Percentiles rank a stretch among this genome's conserved stretches.
Evolutionary conservation across 2,797 vertebrate species (phyloP).

Genomic region (Sebastes dallii): DNA sequence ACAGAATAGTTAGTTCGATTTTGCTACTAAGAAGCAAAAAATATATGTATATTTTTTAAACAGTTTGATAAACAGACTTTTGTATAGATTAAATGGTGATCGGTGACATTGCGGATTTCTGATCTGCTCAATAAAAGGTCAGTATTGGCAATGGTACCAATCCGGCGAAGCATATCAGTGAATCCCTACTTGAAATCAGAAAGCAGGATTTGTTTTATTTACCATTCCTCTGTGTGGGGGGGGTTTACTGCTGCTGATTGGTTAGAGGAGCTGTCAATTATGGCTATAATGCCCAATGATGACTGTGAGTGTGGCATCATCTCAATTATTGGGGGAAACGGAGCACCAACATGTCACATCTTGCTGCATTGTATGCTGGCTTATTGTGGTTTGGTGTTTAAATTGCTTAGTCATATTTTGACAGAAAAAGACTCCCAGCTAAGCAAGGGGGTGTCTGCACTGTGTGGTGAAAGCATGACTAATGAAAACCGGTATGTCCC

Average conservation of each 20-base stretch:
- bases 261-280: background rate
- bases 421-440: background rate
- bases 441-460: background rate
- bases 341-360: background rate
- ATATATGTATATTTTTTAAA: too few relatives aligned
- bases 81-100: background rate
- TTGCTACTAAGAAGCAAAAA: too few relatives aligned
- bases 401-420: slow-evolving; percentile 13
- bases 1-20: too few relatives aligned
- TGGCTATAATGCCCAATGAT: background rate
- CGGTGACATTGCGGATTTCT: background rate
- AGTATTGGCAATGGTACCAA: background rate
- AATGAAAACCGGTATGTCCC: slow-evolving; percentile 24
- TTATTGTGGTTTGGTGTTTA: background rate
- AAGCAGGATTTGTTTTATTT: background rate
- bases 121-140: background rate
- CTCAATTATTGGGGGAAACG: background rate
- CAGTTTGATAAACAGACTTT: too few relatives aligned
- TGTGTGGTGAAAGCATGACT: slow-evolving; percentile 11
- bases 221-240: background rate
- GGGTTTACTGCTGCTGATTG: background rate
- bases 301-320: background rate
- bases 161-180: background rate
- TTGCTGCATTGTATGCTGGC: background rate
- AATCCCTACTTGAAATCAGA: background rate